Conservation (phyloP, 1,140 invertebrate genomes). For the Pygmarrhopalites habei region DNA sequence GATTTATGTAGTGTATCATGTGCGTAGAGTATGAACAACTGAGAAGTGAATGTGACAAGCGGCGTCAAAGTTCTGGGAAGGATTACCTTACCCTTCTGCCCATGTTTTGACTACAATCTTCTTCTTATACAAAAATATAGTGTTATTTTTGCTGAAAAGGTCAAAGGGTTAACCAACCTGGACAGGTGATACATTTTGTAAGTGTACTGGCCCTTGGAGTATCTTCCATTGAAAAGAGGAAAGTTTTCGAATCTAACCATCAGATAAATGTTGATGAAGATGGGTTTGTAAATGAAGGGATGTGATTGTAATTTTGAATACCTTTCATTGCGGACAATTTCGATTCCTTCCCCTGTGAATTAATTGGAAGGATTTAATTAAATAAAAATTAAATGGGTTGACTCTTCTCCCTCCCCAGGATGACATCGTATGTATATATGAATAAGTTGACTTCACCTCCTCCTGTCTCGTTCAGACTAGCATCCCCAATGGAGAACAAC, state of each 20-base stretch:
- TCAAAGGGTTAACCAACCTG: conserved; percentile 77
- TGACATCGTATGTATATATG: too few species aligned
- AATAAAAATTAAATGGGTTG: conserved; percentile 91
- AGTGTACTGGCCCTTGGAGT: conserved; percentile 93
- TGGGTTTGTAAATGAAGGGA: conserved; percentile 92
- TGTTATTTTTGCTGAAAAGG: conserved; percentile 75
- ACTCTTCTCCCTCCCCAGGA: conserved; percentile 97
- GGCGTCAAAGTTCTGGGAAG: too few species aligned
- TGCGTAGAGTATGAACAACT: too few species aligned
- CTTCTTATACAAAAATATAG: too few species aligned
- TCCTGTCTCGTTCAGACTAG: conserved; percentile 98
- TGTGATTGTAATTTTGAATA: conserved; percentile 99
- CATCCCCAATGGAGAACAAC: conserved; percentile 94
- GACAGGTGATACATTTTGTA: conserved; percentile 99
- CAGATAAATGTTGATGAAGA: conserved; percentile 98
- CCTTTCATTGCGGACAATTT: conserved; percentile 94
- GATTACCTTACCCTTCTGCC: too few species aligned
- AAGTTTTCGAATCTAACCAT: conserved; percentile 86
- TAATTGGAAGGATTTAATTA: conserved; percentile 82
- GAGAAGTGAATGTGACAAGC: too few species aligned
- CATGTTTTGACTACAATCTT: too few species aligned
- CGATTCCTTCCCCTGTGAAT: conserved; percentile 99
- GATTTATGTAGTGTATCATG: too few species aligned
- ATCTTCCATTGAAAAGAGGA: conserved; percentile 81
- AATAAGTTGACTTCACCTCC: conserved; percentile 99